Evolutionary conservation across 2,113 vertebrate genomes (phyloP).

Genomic region (Felis catus): F.catus_Fca126_mat1.0 CM031427.1:22423501-22424000

Average conservation of each 20-base stretch:
- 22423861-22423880: not conserved
- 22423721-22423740: not conserved
- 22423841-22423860: not conserved
- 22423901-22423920: not conserved
- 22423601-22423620: slow-evolving; percentile 1
- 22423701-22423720: slow-evolving; percentile 37
- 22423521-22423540: not conserved
- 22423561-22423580: not conserved
- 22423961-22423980: not conserved
- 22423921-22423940: not conserved
- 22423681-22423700: not conserved
- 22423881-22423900: accelerated
- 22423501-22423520: not conserved
- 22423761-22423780: not conserved
- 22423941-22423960: not conserved
- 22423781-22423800: not conserved
- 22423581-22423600: not conserved
- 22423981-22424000: not conserved
- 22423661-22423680: not conserved
- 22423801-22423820: not conserved
- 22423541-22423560: not conserved
- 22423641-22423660: not conserved
- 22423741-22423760: slow-evolving; percentile 21
- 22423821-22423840: not conserved
- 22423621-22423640: not conserved